Evolutionary conservation across 2,888 invertebrate genomes (phyloP), one percentile per base, ranked within the genome.

Genomic region (Seladonia tumulorum): DNA sequence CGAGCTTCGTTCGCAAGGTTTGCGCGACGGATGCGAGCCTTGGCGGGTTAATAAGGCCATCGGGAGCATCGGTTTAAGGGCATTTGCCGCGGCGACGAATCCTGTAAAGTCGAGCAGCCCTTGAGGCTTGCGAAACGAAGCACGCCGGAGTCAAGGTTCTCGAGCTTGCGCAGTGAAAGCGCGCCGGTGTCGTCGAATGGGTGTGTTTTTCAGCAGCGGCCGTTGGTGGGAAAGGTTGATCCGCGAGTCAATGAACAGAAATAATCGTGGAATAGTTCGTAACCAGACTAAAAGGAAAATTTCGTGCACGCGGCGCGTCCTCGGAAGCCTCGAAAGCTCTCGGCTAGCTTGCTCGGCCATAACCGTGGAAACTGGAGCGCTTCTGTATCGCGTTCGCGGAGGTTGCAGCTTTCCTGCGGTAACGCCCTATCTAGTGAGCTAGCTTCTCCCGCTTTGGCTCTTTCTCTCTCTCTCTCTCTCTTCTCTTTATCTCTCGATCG

Each of bases 81-180:
- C 73, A 82, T 86, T 73, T 70, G 60, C 22, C 70, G 18, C 39
- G n/a, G 42, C 84, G 73, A 60, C 29, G 81, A 79, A 88, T 82
- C 75, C 82, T 25, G 45, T 53, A 39, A 75, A 87, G 79, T 63
- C 82, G 35, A 18, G 74, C 73, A 88, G 76, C 80, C 73, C 77
- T 81, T 74, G 72, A 80, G 77, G 79, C 71, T 80, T 60, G 60
- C 71, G 47, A 74, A 79, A 68, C 73, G 68, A 82, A 86, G 80
- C 79, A 68, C 71, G 42, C 22, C 47, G 29, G 82, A 88, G 79
- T 90, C 88, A 86, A 88, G 89, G 74, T 81, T 83, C 74, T 14
- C 70, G 84, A 83, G 81, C 82, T 90, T 87, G 90, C 90, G 91
- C 88, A 90, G 76, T 88, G 71, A 57, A 70, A 71, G 60, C 76